phyloP scores from a whole-genome alignment of 1,140 invertebrate genomes.

The Ceratoteleas bidentatus region DNA sequence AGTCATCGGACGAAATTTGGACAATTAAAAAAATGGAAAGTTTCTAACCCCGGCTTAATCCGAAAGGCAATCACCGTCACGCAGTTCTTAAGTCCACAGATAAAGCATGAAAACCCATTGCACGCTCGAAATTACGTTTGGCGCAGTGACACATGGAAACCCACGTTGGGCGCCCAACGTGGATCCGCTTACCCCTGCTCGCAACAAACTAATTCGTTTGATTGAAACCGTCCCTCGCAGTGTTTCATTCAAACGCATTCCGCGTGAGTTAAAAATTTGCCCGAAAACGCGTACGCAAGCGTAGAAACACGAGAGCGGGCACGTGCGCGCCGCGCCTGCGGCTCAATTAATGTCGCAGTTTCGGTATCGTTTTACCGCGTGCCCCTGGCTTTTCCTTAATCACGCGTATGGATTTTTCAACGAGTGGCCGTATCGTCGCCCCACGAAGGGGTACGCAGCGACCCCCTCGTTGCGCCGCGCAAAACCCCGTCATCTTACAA shows the following conservation, averaged over 20 bases:
- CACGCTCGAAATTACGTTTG: not conserved
- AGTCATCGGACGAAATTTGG: too few relatives aligned
- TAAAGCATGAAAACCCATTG: not conserved
- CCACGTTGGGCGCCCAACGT: constrained; percentile 22
- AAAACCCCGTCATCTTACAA: constrained; percentile 67
- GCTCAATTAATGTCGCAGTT: constrained; percentile 69
- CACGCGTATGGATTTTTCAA: constrained; percentile 66
- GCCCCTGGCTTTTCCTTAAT: constrained; percentile 62
- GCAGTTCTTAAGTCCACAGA: too few relatives aligned
- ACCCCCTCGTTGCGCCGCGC: constrained; percentile 31
- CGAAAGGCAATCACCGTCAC: too few relatives aligned
- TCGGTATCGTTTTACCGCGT: constrained; percentile 64
- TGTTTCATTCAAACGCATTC: constrained; percentile 40
- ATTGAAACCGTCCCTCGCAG: constrained; percentile 14
- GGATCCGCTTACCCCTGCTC: constrained; percentile 32
- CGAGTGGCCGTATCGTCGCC: constrained; percentile 50
- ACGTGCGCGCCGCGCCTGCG: constrained; percentile 52
- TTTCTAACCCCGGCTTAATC: too few relatives aligned
- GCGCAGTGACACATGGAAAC: constrained; percentile 19
- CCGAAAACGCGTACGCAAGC: constrained; percentile 30
- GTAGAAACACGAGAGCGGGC: constrained; percentile 61
- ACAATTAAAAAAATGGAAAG: too few relatives aligned
- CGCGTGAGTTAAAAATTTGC: constrained; percentile 39
- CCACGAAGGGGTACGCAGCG: constrained; percentile 30
- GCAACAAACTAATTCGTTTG: constrained; percentile 40